Percentiles rank a stretch among this genome's conserved stretches.
These are phyloP conservation scores for Asobara japonica DNA, from an alignment of 1,140 invertebrate genomes.

Conservation along the genomic window DNA sequence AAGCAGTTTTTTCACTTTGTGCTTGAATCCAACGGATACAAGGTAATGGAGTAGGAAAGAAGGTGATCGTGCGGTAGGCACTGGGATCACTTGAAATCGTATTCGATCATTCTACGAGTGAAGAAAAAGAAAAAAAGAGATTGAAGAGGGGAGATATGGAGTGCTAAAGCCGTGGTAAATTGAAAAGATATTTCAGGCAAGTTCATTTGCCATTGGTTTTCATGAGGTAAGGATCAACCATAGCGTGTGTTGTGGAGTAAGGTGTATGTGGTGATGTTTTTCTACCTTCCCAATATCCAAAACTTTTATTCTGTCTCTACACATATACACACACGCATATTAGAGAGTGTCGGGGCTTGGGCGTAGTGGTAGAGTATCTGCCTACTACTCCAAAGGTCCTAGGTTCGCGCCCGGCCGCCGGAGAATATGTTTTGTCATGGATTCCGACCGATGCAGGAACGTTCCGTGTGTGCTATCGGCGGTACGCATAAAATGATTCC, in stretches of 20 bases:
- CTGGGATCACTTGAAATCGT: background rate
- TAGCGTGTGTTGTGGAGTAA: background rate
- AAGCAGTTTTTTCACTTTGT: background rate
- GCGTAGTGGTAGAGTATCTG: too few relatives aligned
- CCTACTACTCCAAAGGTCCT: too few relatives aligned
- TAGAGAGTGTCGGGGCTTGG: too few relatives aligned
- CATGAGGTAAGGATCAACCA: too few relatives aligned
- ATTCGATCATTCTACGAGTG: slow-evolving; percentile 2
- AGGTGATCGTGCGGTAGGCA: background rate
- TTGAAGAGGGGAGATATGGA: background rate
- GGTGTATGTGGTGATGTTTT: background rate
- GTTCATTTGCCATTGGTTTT: background rate
- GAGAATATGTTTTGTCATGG: too few relatives aligned
- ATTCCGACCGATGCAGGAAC: too few relatives aligned
- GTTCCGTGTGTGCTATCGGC: too few relatives aligned
- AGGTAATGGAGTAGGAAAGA: background rate
- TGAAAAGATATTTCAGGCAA: slow-evolving; percentile 18
- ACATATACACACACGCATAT: too few relatives aligned
- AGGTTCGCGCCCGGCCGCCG: too few relatives aligned
- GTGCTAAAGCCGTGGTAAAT: slow-evolving; percentile 17
- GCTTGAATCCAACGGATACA: background rate
- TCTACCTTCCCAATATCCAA: background rate
- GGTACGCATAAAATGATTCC: too few relatives aligned
- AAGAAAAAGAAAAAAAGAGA: background rate
- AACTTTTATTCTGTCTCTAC: too few relatives aligned